Percentiles rank a stretch among this genome's conserved stretches.
Conservation (phyloP, 2,888 invertebrate species). For the Xestia ashworthii region DNA sequence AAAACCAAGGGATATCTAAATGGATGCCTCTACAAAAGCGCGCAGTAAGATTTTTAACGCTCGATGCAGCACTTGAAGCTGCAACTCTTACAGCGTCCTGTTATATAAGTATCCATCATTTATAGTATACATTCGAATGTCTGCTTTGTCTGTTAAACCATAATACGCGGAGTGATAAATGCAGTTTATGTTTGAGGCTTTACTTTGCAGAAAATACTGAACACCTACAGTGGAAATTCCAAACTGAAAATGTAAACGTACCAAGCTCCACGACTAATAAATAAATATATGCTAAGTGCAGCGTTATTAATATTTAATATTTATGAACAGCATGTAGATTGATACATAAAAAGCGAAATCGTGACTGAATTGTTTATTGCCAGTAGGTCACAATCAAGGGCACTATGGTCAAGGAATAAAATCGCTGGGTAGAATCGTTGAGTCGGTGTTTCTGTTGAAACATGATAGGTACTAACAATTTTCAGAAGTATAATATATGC, state of each 20-base stretch:
- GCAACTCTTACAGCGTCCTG: background rate
- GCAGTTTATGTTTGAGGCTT: background rate
- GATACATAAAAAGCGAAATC: background rate
- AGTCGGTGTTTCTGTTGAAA: background rate
- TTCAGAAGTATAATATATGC: background rate
- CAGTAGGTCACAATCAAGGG: background rate
- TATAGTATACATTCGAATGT: background rate
- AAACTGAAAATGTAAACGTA: conserved; percentile 3
- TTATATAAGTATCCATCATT: background rate
- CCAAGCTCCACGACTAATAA: background rate
- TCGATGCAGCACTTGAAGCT: background rate
- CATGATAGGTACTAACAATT: background rate
- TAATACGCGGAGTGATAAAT: background rate
- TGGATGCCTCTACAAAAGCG: background rate
- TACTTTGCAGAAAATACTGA: conserved; percentile 3
- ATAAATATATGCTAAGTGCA: background rate
- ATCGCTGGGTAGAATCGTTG: background rate
- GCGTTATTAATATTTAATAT: conserved; percentile 10
- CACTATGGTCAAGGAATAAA: background rate
- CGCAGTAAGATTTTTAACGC: background rate
- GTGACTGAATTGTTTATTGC: conserved; percentile 22
- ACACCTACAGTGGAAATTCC: background rate
- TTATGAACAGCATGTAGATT: conserved; percentile 5
- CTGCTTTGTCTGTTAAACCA: background rate
- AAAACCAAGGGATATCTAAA: background rate